Evolutionary conservation across 2,113 vertebrate species (phyloP), one percentile per base, ranked within the genome.

Genomic region (Cynoglossus semilaevis): DNA sequence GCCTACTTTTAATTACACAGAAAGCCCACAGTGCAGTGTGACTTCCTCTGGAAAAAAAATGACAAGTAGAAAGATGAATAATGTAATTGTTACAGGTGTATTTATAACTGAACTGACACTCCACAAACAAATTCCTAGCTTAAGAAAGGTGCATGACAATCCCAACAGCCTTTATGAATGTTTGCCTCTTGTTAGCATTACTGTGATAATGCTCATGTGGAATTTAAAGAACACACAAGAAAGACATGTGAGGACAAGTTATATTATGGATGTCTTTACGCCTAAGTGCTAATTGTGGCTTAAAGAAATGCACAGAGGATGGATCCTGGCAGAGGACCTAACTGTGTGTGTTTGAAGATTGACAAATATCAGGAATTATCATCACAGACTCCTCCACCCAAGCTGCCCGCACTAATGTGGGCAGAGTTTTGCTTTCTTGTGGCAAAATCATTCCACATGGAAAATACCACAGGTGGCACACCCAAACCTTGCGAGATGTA

Each of bases 51-150:
- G 15, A 51, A 61, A 67, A 61, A 67, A 74, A 79, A 76, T 67
- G 71, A 83, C 45, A 64, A 44, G 63, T 83, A 60, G 50, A 51
- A 79, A 80, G 68, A 84, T 82, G 79, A 84, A 79, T 71, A 58
- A 68, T 17, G 37, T 44, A 79, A 68, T 83, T 78, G 50, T 75
- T 76, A 34, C 37, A 41, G 47, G 58, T 72, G 15, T 83, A 80
- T 87, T 88, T 87, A 80, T 82, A 87, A 67, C 67, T 61, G 7
- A 58, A 7, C 35, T 80, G 54, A 78, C 75, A 75, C 63, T 42
- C 37, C 9, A 44, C 51, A 53, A 63, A 79, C 59, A 70, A 59
- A 79, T 80, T 70, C 72, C 66, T 66, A 57, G 45, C 58, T 66
- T 77, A 56, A 61, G 57, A 74, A 75, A 61, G 47, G 71, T 57